Evolutionary conservation across 2,888 invertebrate genomes (phyloP).

Genomic region (Phanerotoma sp.): DNA sequence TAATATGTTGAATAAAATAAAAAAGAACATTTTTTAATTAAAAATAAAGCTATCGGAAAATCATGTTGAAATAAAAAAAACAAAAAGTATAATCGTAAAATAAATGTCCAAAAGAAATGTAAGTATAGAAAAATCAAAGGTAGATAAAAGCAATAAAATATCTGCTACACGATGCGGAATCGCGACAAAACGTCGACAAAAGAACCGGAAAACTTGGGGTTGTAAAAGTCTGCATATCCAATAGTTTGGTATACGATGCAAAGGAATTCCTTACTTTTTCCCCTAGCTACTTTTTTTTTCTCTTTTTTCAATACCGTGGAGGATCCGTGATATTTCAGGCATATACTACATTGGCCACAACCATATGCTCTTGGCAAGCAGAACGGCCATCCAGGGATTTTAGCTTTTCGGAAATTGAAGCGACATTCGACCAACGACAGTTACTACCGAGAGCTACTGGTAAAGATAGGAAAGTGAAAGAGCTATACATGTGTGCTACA

Average conservation of each 20-base stretch:
- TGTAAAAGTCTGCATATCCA: constrained; percentile 2
- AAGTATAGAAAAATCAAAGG: neutral
- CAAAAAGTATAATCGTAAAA: neutral
- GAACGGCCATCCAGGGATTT: constrained; percentile 16
- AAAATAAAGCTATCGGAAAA: neutral
- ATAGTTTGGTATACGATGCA: neutral
- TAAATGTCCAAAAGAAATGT: neutral
- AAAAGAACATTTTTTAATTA: neutral
- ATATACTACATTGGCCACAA: neutral
- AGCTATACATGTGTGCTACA: neutral
- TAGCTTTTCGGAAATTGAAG: constrained; percentile 24
- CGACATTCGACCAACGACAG: constrained; percentile 14
- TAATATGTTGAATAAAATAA: too few relatives aligned
- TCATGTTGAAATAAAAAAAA: neutral
- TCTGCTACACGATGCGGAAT: neutral
- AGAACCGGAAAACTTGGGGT: neutral
- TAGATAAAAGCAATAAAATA: constrained; percentile 5
- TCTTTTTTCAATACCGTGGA: neutral
- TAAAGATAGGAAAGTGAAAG: neutral
- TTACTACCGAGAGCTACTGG: neutral
- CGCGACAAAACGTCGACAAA: constrained; percentile 3
- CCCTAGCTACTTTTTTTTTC: too few relatives aligned
- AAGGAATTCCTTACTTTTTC: neutral
- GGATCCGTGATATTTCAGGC: constrained; percentile 3
- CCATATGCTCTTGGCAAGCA: constrained; percentile 16